Percentiles rank a stretch among this genome's conserved stretches.
Evolutionary conservation across 2,888 invertebrate species (phyloP).

Genomic region (Pristionchus exspectatus): DNA sequence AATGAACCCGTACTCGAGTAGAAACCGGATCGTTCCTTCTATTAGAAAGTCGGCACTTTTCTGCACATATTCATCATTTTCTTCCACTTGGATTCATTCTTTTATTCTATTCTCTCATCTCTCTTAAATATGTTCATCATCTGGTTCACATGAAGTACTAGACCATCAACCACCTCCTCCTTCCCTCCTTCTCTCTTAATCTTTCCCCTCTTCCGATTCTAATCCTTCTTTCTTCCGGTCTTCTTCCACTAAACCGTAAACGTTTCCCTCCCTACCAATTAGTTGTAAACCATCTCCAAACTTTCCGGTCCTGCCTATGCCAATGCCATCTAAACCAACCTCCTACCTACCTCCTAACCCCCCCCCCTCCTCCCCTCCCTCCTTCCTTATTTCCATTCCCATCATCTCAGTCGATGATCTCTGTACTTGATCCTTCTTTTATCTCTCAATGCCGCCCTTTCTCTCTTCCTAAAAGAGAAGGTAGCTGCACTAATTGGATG

Average conservation of each 20-base stretch:
- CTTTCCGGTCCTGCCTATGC: neutral
- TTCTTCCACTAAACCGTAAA: slow-evolving; percentile 13
- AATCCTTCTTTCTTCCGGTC: slow-evolving; percentile 9
- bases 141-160: neutral
- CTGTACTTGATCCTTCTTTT: neutral
- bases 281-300: slow-evolving; percentile 14
- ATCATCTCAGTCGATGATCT: neutral
- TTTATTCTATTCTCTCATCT: neutral
- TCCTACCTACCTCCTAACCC: neutral
- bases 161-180: neutral
- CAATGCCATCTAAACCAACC: neutral
- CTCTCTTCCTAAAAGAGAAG: neutral
- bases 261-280: neutral
- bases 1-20: neutral
- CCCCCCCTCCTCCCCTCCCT: neutral
- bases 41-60: neutral
- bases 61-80: slow-evolving; percentile 8
- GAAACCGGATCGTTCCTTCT: neutral
- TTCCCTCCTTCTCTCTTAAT: neutral
- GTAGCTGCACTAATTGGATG: neutral
- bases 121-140: neutral
- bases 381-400: neutral
- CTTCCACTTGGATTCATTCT: neutral
- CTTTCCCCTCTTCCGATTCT: neutral
- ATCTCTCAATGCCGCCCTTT: slow-evolving; percentile 14